Percentiles rank a stretch among this genome's conserved stretches.
Evolutionary conservation across 2,888 invertebrate genomes (phyloP).

Genomic region (Margaritifera margaritifera): DNA sequence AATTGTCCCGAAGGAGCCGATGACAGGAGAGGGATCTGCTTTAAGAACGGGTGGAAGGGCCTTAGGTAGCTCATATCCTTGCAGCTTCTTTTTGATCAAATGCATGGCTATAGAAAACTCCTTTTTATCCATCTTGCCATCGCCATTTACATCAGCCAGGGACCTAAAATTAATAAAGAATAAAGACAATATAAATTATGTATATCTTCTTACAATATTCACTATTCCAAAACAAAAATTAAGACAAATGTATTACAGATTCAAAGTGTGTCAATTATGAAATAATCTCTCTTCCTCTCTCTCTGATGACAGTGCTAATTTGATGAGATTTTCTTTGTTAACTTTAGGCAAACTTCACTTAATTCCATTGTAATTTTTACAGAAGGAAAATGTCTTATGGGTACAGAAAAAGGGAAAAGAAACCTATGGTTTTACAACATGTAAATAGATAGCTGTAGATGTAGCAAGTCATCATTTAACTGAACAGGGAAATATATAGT

Average conservation of each 20-base stretch:
- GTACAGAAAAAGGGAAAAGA: too few species aligned
- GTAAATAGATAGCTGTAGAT: too few species aligned
- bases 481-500: too few species aligned
- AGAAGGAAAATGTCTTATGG: too few species aligned
- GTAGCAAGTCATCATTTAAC: too few species aligned
- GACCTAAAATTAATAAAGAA: conserved; percentile 53
- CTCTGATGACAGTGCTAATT: too few species aligned
- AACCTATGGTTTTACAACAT: too few species aligned
- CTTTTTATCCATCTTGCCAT: conserved; percentile 73
- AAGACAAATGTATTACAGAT: neutral
- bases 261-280: too few species aligned
- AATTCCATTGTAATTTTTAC: too few species aligned
- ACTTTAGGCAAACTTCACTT: too few species aligned
- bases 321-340: too few species aligned
- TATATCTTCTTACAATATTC: neutral
- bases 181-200: neutral
- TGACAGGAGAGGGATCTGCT: conserved; percentile 64
- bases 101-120: conserved; percentile 73
- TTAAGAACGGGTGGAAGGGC: conserved; percentile 82
- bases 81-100: conserved; percentile 82
- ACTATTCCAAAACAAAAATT: conserved; percentile 1
- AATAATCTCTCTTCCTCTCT: too few species aligned
- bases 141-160: conserved; percentile 71
- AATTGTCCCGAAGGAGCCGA: conserved; percentile 58
- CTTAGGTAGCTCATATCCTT: conserved; percentile 92